Evolutionary conservation across 2,113 vertebrate genomes (phyloP), one percentile per base, ranked within the genome.

Genomic region (Apodemus sylvaticus): DNA sequence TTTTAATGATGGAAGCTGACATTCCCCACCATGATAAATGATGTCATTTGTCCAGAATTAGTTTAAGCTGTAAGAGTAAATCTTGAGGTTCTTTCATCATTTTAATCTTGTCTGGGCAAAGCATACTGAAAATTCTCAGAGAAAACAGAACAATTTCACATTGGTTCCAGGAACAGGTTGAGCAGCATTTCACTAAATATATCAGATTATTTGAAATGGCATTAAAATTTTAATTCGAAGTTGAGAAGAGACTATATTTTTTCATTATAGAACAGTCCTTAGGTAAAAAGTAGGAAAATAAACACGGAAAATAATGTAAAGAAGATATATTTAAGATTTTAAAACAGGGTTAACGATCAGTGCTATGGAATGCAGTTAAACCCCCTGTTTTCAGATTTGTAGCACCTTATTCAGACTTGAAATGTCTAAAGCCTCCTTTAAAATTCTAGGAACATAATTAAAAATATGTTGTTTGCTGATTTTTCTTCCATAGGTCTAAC

Each of bases 31-130:
- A 60, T 82, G 93, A 93, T 90, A 64, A 87, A 96, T 94, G 77
- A 48, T 89, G 78, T 95, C 60, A 88, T 42, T 91, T 96, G 39
- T 86, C 7, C 12, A 64, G 96, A 88, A 66, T 95, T 94, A 96
- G 74, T 74, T 0, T 24, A 97, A 92, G 1, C 14, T 91, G 53
- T 94, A 79, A 96, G 51, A 68, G 42, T 17, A 82, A 90, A 13
- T 92, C 70, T 42, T 76, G 53, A n/a, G 55, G 24, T 66, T 11
- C 86, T 29, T 42, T 91, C 70, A 83, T 70, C 64, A 79, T 95
- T 87, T 89, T 42, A 68, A 76, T 94, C 74, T 45, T 92, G 78
- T 45, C 16, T 58, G 51, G 94, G 76, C 29, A 89, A 89, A 91
- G 64, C 55, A 55, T 20, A 71, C 66, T n/a, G 51, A n/a, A 55